These are phyloP conservation scores for Ectropis crepuscularia DNA, from an alignment of 2,888 invertebrate genomes.

Conservation along the genomic window DNA sequence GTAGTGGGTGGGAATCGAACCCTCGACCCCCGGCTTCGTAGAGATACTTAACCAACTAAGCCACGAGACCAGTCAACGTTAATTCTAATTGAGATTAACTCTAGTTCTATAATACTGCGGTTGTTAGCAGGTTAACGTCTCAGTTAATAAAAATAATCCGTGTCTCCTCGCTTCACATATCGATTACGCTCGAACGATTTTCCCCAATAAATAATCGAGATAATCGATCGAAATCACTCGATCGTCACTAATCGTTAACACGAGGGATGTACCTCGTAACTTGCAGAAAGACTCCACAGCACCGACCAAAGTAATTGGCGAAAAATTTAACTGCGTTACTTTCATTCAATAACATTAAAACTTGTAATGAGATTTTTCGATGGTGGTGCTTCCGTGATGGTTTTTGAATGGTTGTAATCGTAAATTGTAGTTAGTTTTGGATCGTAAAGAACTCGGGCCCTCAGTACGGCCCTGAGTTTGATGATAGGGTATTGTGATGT, in stretches of 20 bases:
- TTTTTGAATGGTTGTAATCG: conserved; percentile 38
- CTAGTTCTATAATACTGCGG: too few species aligned
- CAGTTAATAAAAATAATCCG: conserved; percentile 10
- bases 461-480: conserved; percentile 41
- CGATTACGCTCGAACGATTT: conserved; percentile 42
- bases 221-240: conserved; percentile 40
- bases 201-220: conserved; percentile 41
- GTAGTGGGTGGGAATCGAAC: too few species aligned
- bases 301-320: too few species aligned
- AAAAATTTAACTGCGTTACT: too few species aligned
- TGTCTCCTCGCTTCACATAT: conserved; percentile 2
- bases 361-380: too few species aligned
- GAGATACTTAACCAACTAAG: too few species aligned
- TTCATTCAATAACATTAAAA: too few species aligned
- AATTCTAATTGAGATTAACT: too few species aligned
- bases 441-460: conserved; percentile 73
- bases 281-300: too few species aligned
- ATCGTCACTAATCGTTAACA: conserved; percentile 34
- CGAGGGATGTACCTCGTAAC: conserved; percentile 15
- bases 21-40: too few species aligned
- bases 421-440: conserved; percentile 70
- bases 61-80: too few species aligned
- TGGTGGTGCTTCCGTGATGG: too few species aligned
- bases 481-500: conserved; percentile 41
- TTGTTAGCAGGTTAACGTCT: neutral